phyloP scores from a whole-genome alignment of 2,797 vertebrate genomes.

The Uromys caudimaculatus region DNA sequence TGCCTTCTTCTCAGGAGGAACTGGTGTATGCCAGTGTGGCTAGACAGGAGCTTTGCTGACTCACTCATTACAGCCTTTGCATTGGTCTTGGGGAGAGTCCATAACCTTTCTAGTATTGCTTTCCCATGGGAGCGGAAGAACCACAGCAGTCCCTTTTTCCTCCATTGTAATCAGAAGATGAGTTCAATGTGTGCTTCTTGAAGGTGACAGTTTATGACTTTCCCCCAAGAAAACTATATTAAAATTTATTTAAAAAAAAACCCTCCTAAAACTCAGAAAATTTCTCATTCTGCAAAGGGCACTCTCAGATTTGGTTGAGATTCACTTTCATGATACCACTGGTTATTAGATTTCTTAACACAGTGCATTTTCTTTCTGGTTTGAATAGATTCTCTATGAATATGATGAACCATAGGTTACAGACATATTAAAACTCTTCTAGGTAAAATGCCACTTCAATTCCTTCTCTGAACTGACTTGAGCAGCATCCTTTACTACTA shows the following conservation, averaged over 20 bases:
- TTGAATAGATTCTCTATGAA: slow-evolving; percentile 63
- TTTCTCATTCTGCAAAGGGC: slow-evolving; percentile 46
- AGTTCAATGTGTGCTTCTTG: neutral
- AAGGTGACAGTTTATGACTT: neutral
- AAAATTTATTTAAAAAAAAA: slow-evolving; percentile 21
- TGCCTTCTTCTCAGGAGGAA: neutral
- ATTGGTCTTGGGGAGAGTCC: neutral
- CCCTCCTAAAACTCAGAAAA: slow-evolving; percentile 23
- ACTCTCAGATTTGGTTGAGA: slow-evolving; percentile 60
- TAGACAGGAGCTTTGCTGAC: neutral
- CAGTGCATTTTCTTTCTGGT: slow-evolving; percentile 46
- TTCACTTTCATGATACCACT: slow-evolving; percentile 64
- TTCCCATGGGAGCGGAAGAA: neutral
- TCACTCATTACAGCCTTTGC: neutral
- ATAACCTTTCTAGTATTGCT: neutral
- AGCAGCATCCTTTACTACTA: slow-evolving; percentile 50
- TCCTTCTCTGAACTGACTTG: slow-evolving; percentile 51
- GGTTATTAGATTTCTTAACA: slow-evolving; percentile 70
- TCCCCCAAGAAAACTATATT: slow-evolving; percentile 45
- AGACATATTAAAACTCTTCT: slow-evolving; percentile 61
- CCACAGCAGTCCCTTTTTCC: neutral
- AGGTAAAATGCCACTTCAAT: slow-evolving; percentile 60
- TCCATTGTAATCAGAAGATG: neutral
- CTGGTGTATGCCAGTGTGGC: neutral
- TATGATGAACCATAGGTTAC: slow-evolving; percentile 51